Percentiles rank a stretch among this genome's conserved stretches.
phyloP scores from a whole-genome alignment of 2,113 vertebrate species.

The Zosterops hypoxanthus region DNA sequence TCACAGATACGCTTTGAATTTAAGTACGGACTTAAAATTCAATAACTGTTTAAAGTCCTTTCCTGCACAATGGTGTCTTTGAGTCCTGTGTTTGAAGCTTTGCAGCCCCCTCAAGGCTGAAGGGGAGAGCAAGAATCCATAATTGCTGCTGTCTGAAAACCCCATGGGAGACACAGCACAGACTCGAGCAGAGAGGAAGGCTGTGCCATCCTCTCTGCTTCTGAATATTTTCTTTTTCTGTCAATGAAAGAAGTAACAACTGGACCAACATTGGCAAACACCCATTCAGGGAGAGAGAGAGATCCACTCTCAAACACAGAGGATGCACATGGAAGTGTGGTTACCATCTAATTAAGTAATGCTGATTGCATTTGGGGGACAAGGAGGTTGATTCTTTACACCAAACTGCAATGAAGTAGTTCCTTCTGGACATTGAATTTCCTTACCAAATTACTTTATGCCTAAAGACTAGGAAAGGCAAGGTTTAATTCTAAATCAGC shows the following conservation, averaged over 20 bases:
- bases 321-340: not conserved
- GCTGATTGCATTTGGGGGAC: not conserved
- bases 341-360: not conserved
- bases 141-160: accelerated
- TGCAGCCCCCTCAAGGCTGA: not conserved
- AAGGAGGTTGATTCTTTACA: not conserved
- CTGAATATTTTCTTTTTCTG: not conserved
- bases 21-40: not conserved
- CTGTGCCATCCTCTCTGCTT: not conserved
- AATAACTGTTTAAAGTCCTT: not conserved
- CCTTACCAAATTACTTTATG: not conserved
- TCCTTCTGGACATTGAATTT: not conserved
- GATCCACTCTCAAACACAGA: not conserved
- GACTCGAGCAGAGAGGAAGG: accelerated
- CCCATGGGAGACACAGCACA: not conserved
- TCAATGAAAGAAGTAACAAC: not conserved
- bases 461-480: not conserved
- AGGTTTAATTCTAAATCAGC: not conserved
- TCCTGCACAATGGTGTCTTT: not conserved
- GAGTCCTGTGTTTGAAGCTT: not conserved
- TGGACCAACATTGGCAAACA: not conserved
- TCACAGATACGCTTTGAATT: not conserved
- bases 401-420: not conserved
- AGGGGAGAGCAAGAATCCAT: accelerated
- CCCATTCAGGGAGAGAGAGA: not conserved